These are phyloP conservation scores for Arctocebus calabarensis DNA, from an alignment of 2,797 vertebrate species.

Conservation along the genomic window DNA sequence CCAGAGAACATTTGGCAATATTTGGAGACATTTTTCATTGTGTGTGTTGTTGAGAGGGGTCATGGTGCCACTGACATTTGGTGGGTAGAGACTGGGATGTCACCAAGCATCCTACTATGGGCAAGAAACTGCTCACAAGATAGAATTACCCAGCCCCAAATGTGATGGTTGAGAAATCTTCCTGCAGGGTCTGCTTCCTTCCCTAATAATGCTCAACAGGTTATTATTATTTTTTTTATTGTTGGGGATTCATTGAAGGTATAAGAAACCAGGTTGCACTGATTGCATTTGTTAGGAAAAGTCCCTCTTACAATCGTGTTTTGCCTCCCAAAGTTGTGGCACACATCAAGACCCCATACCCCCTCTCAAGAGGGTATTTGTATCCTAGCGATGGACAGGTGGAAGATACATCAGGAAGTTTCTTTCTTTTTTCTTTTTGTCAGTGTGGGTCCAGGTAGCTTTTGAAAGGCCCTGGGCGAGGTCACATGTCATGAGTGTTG, in stretches of 20 bases:
- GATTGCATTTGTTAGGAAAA: too few relatives aligned
- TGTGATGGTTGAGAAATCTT: not conserved
- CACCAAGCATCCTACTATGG: not conserved
- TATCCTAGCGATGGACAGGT: not conserved
- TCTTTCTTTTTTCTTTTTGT: not conserved
- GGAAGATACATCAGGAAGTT: too few relatives aligned
- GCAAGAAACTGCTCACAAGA: fast-evolving
- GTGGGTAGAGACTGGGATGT: not conserved
- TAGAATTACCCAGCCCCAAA: not conserved
- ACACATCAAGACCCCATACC: too few relatives aligned
- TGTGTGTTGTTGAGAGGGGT: not conserved
- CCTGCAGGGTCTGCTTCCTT: not conserved
- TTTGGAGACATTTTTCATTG: not conserved
- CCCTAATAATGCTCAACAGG: not conserved
- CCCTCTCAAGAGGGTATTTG: not conserved
- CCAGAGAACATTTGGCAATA: not conserved
- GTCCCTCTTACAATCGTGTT: too few relatives aligned
- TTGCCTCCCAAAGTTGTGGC: too few relatives aligned
- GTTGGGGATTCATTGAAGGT: too few relatives aligned
- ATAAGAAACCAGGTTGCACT: too few relatives aligned
- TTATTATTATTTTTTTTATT: too few relatives aligned
- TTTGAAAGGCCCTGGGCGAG: not conserved
- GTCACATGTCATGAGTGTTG: fast-evolving
- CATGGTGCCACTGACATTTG: not conserved
- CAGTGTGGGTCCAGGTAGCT: not conserved